These are phyloP conservation scores for Melanostoma mellinum DNA, from an alignment of 2,888 invertebrate species.

Conservation along the genomic window DNA sequence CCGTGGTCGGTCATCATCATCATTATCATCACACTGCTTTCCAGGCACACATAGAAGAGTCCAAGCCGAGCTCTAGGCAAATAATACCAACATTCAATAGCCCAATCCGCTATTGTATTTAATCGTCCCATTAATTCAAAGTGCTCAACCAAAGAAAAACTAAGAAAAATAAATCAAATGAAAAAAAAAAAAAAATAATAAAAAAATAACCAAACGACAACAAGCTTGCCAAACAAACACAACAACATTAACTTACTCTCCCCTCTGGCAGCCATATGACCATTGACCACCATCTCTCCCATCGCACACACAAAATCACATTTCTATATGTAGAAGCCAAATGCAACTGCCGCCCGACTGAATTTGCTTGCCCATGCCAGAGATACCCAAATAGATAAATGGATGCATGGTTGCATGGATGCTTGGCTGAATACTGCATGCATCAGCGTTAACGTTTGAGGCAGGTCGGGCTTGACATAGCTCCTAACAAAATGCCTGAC, in stretches of 20 bases:
- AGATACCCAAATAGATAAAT: slow-evolving; percentile 55
- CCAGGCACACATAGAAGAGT: slow-evolving; percentile 14
- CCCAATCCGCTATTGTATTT: slow-evolving; percentile 72
- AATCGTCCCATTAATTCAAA: slow-evolving; percentile 73
- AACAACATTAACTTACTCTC: neutral
- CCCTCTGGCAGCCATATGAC: slow-evolving; percentile 23
- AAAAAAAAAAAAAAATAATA: slow-evolving; percentile 41
- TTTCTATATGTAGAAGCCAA: slow-evolving; percentile 17
- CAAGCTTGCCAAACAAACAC: slow-evolving; percentile 52
- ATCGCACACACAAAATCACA: slow-evolving; percentile 22
- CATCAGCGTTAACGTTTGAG: slow-evolving; percentile 70
- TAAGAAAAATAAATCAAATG: slow-evolving; percentile 29
- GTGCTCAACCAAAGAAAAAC: slow-evolving; percentile 67
- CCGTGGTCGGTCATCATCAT: slow-evolving; percentile 37
- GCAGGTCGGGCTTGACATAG: slow-evolving; percentile 71
- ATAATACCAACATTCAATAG: slow-evolving; percentile 69
- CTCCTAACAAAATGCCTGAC: slow-evolving; percentile 43
- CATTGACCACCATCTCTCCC: slow-evolving; percentile 8
- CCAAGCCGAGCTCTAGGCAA: slow-evolving; percentile 10
- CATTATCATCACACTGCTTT: slow-evolving; percentile 12
- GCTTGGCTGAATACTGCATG: slow-evolving; percentile 66
- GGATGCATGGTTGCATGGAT: slow-evolving; percentile 65
- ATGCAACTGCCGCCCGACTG: neutral
- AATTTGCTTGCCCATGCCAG: slow-evolving; percentile 36
- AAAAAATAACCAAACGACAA: slow-evolving; percentile 54